Evolutionary conservation across 35 echinoderm and acorn worm species (phyloP).

Genomic region (Apostichopus californicus): DNA sequence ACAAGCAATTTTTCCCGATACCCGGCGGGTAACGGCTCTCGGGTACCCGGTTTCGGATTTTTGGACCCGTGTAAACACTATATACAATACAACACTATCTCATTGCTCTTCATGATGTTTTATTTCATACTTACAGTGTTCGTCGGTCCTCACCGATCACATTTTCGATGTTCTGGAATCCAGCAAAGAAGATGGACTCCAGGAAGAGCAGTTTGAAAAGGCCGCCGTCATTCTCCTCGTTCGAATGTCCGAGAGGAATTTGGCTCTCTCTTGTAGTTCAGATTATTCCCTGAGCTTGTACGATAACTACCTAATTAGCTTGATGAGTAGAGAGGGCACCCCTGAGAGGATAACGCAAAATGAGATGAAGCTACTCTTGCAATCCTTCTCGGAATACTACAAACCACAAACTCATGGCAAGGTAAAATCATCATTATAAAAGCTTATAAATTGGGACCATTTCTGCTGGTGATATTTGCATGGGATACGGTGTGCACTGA

Average conservation of each 20-base stretch:
- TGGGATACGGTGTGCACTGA: too few relatives aligned
- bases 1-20: too few relatives aligned
- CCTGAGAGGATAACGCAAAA: constrained; percentile 1
- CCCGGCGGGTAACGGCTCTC: too few relatives aligned
- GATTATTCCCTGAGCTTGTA: neutral
- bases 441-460: too few relatives aligned
- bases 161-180: constrained; percentile 8
- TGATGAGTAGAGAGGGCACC: neutral
- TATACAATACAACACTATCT: too few relatives aligned
- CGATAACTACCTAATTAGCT: neutral
- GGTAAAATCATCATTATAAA: neutral
- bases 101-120: neutral
- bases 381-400: neutral
- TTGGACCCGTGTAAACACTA: too few relatives aligned
- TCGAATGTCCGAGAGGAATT: neutral
- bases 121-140: neutral
- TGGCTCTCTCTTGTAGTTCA: neutral
- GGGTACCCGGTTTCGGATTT: too few relatives aligned
- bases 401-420: neutral
- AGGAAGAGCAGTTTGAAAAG: neutral
- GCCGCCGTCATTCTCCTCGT: neutral
- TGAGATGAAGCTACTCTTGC: neutral
- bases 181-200: constrained; percentile 27
- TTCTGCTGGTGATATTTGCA: too few relatives aligned
- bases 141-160: neutral